A percentile compares a stretch with the other conserved stretches of the same genome.
Evolutionary conservation across 2,888 invertebrate species (phyloP).

Genomic region (Helicoverpa assulta): DNA sequence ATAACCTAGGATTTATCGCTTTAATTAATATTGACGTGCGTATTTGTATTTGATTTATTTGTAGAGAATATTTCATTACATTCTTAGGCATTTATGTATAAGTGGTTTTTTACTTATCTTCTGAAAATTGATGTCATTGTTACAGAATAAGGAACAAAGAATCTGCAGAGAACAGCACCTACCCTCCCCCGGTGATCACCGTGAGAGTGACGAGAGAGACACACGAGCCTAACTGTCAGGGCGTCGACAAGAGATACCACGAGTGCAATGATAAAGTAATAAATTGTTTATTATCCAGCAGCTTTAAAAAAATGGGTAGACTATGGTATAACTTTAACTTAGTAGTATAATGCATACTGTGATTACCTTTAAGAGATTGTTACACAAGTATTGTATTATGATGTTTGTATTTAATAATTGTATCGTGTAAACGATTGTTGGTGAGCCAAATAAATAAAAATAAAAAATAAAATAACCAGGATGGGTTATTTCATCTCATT

Average conservation of each 20-base stretch:
- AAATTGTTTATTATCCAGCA: conserved; percentile 79
- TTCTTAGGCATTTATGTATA: not conserved
- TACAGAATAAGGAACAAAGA: conserved; percentile 69
- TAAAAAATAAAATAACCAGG: too few species aligned
- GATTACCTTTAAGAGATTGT: too few species aligned
- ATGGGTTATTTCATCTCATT: too few species aligned
- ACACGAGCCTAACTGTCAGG: conserved; percentile 91
- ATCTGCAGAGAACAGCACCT: conserved; percentile 56
- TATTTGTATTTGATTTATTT: conserved; percentile 51
- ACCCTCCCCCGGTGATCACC: conserved; percentile 71
- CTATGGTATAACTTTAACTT: too few species aligned
- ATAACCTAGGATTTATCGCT: conserved; percentile 60
- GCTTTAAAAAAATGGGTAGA: not conserved
- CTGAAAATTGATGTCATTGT: conserved; percentile 59
- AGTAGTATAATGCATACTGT: too few species aligned
- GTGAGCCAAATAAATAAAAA: too few species aligned
- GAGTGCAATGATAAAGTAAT: conserved; percentile 93
- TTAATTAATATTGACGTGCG: conserved; percentile 63
- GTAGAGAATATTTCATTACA: not conserved
- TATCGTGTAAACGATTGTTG: too few species aligned
- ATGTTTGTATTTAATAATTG: too few species aligned
- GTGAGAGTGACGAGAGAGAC: conserved; percentile 76
- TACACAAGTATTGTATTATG: too few species aligned
- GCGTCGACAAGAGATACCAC: conserved; percentile 94
- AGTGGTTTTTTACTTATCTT: too few species aligned